Evolutionary conservation across 1,140 invertebrate species (phyloP).

Genomic region (Dufourea novaeangliae): DNA sequence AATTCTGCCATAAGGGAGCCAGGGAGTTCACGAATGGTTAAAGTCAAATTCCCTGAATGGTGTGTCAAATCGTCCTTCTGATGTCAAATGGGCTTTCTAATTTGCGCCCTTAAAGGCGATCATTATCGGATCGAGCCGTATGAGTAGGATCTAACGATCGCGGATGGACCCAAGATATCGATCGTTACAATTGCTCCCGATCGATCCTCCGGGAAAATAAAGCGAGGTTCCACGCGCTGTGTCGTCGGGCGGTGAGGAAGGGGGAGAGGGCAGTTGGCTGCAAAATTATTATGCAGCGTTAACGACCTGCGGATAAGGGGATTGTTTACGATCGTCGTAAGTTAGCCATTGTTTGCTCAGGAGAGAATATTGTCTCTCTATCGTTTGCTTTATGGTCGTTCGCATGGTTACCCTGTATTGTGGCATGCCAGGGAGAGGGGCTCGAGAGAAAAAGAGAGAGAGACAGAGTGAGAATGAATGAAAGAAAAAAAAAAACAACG

Average conservation of each 20-base stretch:
- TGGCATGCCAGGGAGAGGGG: constrained; percentile 12
- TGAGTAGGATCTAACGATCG: constrained; percentile 12
- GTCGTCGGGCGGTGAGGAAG: neutral
- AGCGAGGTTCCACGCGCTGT: neutral
- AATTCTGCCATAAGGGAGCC: too few species aligned
- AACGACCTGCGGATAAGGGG: constrained; percentile 63
- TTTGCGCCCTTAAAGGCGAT: neutral
- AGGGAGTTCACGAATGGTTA: too few species aligned
- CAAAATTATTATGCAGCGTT: constrained; percentile 65
- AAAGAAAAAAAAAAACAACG: neutral
- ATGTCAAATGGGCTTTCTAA: too few species aligned
- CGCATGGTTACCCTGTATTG: constrained; percentile 54
- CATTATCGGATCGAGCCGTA: neutral
- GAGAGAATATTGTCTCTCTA: constrained; percentile 66
- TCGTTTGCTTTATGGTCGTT: constrained; percentile 59
- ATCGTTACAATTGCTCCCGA: constrained; percentile 22
- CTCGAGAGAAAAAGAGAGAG: constrained; percentile 18
- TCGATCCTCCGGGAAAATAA: constrained; percentile 29
- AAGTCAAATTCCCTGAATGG: neutral
- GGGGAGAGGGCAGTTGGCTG: neutral
- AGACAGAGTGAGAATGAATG: neutral
- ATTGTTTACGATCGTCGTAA: constrained; percentile 66
- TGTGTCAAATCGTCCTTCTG: neutral
- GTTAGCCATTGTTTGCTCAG: constrained; percentile 64
- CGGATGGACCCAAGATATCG: neutral